Evolutionary conservation across 2,113 vertebrate genomes (phyloP), one percentile per base, ranked within the genome.

Genomic region (Agelaius phoeniceus): DNA sequence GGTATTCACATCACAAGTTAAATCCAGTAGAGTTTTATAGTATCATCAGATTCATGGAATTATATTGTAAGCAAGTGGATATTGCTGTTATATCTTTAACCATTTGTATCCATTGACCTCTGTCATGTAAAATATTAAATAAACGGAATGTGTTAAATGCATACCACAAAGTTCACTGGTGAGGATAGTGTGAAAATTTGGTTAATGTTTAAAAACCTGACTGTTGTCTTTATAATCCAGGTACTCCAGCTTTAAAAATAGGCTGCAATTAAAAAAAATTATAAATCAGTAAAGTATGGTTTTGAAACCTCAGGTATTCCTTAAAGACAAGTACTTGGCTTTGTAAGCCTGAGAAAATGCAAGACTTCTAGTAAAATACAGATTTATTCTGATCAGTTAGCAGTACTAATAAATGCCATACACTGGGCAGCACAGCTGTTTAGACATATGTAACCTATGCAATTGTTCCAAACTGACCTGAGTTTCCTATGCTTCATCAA

Each of bases 81-180:
- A 22, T 77, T 74, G 39, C 24, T 74, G 4, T 44, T 87, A 3
- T 37, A 39, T 69, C 43, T 90, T 96, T 93, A 84, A 83, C 28
- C 8, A 30, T 84, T 46, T 78, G 30, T 78, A 65, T 68, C 51
- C 55, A 22, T 28, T 94, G 48, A 73, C 84, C 13, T 78, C 57
- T n/a, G 11, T 76, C 46, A 28, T 75, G 92, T 96, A 91, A 94
- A 90, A 75, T 39, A 59, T 94, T 95, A 94, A 94, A 74, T 85
- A 77, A 81, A 44, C 20, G 4, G 21, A 62, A 93, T 10, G 72
- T 94, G 79, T 96, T 72, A 96, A 94, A 84, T 66, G 55, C 37
- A 20, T 62, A 71, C 76, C 17, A 84, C 71, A 89, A 96, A 96
- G 93, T 88, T 92, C 85, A 86, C 1, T 46, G 48, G 76, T 74